Base-by-base conservation (phyloP, 2,797 vertebrate species). In the Myripristis murdjan region DNA sequence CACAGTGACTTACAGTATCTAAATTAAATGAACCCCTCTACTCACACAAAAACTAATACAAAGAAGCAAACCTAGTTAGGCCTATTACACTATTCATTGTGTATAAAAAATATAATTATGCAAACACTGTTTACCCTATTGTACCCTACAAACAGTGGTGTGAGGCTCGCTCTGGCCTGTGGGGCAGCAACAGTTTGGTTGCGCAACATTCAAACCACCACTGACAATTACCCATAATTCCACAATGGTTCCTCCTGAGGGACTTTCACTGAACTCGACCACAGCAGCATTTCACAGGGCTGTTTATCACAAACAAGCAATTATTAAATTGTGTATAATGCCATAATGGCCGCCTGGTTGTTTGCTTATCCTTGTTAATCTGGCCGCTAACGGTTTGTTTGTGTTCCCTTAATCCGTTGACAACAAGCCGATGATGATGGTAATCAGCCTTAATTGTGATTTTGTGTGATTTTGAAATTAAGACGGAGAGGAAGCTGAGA, bases 21-120 rank as follows among this genome's bases (percentile, higher is more conserved):
- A 76, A 84, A 90, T 85, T 52, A 87, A 92, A 90, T 86, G 66
- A 86, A 77, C 74, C 58, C 44, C 62, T 82, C 65, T 73, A 28
- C 64, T 71, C 57, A 49, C 1, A 43, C 49, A 75, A 33, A 18
- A 80, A 62, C 24, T 79, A 70, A 86, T 74, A 79, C 41, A 58
- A 18, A 58, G 80, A 68, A 75, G 75, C 47, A 56, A 68, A 75
- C 68, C 58, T 73, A 58, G 58, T 54, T 35, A 70, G 48, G 46
- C 77, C 59, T 53, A 56, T 14, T 51, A n/a, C 6, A 16, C 33
- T 59, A 59, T 77, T 61, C 46, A 39, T 55, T 70, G 14, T 46
- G 37, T 64, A 9, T 73, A 37, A 77, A 81, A 68, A 1, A 65
- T 69, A 77, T 52, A 70, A 84, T 85, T 64, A 81, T 66, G 46